Conservation (phyloP, 2,113 vertebrate species). For the Cettia cetti region DNA sequence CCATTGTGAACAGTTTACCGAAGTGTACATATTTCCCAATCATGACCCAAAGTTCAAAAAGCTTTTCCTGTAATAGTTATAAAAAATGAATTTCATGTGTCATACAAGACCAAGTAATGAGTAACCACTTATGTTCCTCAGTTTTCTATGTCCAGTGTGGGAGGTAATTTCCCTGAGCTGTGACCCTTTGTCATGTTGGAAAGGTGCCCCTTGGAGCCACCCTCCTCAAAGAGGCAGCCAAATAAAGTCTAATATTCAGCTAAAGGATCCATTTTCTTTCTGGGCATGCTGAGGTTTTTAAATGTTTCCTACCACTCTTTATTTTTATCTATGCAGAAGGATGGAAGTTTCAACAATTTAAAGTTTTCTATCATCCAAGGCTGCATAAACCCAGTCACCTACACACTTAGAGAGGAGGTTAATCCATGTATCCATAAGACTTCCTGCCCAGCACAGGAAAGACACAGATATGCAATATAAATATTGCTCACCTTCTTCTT, state of each 20-base stretch:
- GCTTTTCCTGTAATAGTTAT: background rate
- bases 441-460: background rate
- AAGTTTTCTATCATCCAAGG: background rate
- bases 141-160: background rate
- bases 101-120: background rate
- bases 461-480: background rate
- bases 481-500: background rate
- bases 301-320: background rate
- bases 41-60: background rate
- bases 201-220: background rate
- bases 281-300: background rate
- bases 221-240: background rate
- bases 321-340: background rate
- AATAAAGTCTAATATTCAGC: background rate
- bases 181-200: background rate
- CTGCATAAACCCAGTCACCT: background rate
- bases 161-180: background rate
- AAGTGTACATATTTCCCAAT: background rate
- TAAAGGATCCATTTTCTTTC: background rate
- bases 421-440: background rate
- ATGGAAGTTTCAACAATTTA: background rate
- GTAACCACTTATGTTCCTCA: background rate
- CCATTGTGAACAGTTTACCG: background rate
- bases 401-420: background rate
- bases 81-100: background rate